phyloP scores from a whole-genome alignment of 2,888 invertebrate genomes.

The Cremastobaeus sp. region DNA sequence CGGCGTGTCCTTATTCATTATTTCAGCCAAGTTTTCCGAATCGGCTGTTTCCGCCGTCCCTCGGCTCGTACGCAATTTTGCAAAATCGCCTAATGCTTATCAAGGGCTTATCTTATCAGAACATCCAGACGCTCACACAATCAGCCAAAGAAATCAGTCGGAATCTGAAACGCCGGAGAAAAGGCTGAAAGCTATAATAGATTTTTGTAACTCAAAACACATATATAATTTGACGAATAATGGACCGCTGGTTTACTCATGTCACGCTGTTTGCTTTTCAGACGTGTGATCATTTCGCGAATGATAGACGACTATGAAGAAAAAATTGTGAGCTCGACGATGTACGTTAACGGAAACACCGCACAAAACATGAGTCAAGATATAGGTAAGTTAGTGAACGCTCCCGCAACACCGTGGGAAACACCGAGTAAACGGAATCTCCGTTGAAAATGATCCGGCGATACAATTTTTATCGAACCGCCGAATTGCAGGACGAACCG shows the following conservation, averaged over 20 bases:
- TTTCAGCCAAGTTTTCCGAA: too few species aligned
- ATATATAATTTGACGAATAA: conserved; percentile 40
- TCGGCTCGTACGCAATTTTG: too few species aligned
- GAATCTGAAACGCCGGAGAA: too few species aligned
- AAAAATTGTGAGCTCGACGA: conserved; percentile 70
- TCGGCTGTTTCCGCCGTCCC: too few species aligned
- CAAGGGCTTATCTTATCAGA: too few species aligned
- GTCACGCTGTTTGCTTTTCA: conserved; percentile 50
- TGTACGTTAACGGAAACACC: conserved; percentile 76
- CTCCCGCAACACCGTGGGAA: conserved; percentile 44
- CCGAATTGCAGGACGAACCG: too few species aligned
- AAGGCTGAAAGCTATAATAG: too few species aligned
- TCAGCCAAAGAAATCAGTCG: too few species aligned
- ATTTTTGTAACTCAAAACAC: background rate
- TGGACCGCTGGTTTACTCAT: conserved; percentile 37
- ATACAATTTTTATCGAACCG: conserved; percentile 25
- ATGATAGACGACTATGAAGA: conserved; percentile 70
- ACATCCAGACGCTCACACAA: too few species aligned
- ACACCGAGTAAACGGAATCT: conserved; percentile 33
- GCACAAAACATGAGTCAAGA: conserved; percentile 71
- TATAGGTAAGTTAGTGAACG: conserved; percentile 70
- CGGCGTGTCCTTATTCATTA: background rate
- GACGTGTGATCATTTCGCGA: conserved; percentile 54
- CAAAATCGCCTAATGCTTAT: too few species aligned
- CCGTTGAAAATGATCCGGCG: conserved; percentile 47